A percentile compares a stretch with the other conserved stretches of the same genome.
Evolutionary conservation across 2,888 invertebrate genomes (phyloP).

Genomic region (Andrena hattorfiana): DNA sequence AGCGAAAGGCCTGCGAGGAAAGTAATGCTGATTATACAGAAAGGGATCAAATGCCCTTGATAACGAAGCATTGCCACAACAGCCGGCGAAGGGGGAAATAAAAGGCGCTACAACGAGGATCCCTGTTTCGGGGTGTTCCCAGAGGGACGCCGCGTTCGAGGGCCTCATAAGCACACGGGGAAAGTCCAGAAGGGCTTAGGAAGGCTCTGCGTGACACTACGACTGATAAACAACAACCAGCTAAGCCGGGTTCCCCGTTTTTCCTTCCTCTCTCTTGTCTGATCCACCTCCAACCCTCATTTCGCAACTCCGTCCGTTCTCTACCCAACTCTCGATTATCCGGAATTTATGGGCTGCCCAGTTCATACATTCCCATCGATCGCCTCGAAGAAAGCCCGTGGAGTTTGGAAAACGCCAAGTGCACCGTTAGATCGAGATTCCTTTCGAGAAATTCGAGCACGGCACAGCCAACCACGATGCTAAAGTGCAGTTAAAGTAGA

Average conservation of each 20-base stretch:
- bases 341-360: conserved; percentile 62
- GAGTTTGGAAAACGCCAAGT: no score
- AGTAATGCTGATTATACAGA: not conserved
- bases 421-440: no score
- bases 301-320: not conserved
- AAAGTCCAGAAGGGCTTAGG: conserved; percentile 54
- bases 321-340: conserved; percentile 67
- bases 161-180: conserved; percentile 42
- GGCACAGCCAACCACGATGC: no score
- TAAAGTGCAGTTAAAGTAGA: no score
- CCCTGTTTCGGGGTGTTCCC: conserved; percentile 4
- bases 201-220: conserved; percentile 31
- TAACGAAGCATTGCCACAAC: conserved; percentile 15
- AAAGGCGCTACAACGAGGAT: conserved; percentile 31
- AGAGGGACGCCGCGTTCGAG: conserved; percentile 29
- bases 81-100: conserved; percentile 17
- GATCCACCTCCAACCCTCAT: not conserved
- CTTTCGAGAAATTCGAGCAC: no score
- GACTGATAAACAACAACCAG: conserved; percentile 62
- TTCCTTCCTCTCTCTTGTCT: conserved; percentile 9
- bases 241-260: conserved; percentile 66
- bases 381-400: no score
- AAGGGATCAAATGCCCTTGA: not conserved
- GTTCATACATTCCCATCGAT: no score
- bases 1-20: not conserved